These are phyloP conservation scores for Pogona vitticeps DNA, from an alignment of 2,113 vertebrate species.

Conservation along the genomic window DNA sequence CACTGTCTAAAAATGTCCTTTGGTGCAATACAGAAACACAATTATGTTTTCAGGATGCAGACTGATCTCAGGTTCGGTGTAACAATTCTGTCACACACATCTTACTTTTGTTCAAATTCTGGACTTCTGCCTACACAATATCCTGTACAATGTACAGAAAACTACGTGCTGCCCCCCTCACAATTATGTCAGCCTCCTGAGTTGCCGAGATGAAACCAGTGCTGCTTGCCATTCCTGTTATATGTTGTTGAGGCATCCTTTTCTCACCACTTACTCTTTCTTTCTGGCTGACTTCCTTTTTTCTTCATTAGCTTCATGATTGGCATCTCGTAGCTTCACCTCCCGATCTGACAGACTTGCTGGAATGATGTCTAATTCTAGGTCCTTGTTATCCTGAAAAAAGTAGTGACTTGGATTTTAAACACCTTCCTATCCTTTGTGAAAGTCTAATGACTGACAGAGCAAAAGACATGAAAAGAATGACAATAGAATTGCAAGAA, in stretches of 20 bases:
- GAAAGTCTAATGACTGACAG: slow-evolving; percentile 23
- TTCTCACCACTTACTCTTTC: slow-evolving; percentile 88
- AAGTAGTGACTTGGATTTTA: slow-evolving; percentile 22
- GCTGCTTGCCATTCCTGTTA: not conserved
- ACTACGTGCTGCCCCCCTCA: not conserved
- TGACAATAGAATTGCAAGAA: slow-evolving; percentile 10
- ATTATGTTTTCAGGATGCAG: not conserved
- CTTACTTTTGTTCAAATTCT: not conserved
- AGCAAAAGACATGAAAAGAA: slow-evolving; percentile 15
- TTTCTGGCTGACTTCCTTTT: slow-evolving; percentile 97
- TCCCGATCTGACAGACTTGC: slow-evolving; percentile 94
- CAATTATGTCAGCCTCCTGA: slow-evolving; percentile 7
- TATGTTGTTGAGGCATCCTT: not conserved
- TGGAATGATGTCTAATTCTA: slow-evolving; percentile 95
- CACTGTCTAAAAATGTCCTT: not conserved
- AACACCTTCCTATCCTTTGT: not conserved
- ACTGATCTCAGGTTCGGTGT: not conserved
- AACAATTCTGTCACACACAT: slow-evolving; percentile 14
- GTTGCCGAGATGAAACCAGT: not conserved
- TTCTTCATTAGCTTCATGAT: slow-evolving; percentile 95
- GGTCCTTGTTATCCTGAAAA: slow-evolving; percentile 90
- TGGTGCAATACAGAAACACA: not conserved
- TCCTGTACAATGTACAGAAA: not conserved
- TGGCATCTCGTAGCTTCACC: slow-evolving; percentile 93
- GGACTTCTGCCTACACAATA: not conserved